Conservation (phyloP, 1,140 invertebrate genomes). For the Bicyclus anynana region DNA sequence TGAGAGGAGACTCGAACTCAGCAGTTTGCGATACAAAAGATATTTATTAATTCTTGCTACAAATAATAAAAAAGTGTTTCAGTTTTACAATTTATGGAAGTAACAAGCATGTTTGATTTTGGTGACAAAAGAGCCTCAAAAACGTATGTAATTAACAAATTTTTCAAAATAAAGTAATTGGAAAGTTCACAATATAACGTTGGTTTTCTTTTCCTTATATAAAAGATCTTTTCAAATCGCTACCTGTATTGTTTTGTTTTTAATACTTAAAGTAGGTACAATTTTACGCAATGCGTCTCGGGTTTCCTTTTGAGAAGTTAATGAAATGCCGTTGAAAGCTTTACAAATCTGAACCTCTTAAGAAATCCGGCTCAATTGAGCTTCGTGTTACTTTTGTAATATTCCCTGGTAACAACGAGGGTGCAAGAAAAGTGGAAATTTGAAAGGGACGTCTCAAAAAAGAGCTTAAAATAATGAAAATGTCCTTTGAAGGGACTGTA, state of each 20-base stretch:
- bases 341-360: constrained; percentile 24
- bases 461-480: constrained; percentile 27
- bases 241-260: neutral
- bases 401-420: constrained; percentile 19
- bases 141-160: too few relatives aligned
- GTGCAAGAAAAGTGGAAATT: neutral
- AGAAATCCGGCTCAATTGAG: constrained; percentile 22
- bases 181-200: neutral
- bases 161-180: neutral
- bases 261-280: neutral
- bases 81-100: too few relatives aligned
- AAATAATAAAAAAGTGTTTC: too few relatives aligned
- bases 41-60: too few relatives aligned
- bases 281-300: constrained; percentile 2
- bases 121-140: too few relatives aligned
- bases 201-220: neutral
- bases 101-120: too few relatives aligned
- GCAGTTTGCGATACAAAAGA: too few relatives aligned
- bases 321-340: constrained; percentile 23
- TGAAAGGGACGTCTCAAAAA: constrained; percentile 19
- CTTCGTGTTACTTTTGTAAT: constrained; percentile 26
- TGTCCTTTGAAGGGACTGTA: constrained; percentile 6
- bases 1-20: too few relatives aligned
- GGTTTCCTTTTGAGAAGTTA: constrained; percentile 23
- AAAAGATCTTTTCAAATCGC: neutral